Evolutionary conservation across 2,888 invertebrate species (phyloP).

Genomic region (Drosophila picticornis): DNA sequence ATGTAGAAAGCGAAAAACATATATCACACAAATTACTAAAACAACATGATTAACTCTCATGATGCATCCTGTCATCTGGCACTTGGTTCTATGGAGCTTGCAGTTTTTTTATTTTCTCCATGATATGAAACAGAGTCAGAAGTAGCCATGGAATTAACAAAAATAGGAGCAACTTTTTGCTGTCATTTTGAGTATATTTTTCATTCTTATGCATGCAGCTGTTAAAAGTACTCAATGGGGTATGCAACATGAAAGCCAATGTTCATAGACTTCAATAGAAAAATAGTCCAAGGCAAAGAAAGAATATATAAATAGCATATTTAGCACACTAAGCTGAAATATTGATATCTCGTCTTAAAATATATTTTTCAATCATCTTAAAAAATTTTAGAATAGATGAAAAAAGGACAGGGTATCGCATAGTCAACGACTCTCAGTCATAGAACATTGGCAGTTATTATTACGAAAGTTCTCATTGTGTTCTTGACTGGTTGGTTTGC

Average conservation of each 20-base stretch:
- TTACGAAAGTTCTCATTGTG: conserved; percentile 50
- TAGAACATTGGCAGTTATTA: conserved; percentile 33
- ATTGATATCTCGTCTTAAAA: neutral
- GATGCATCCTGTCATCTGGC: conserved; percentile 36
- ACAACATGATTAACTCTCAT: conserved; percentile 72
- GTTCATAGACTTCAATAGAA: neutral
- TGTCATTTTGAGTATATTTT: conserved; percentile 72
- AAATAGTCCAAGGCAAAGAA: neutral
- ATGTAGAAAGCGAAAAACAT: conserved; percentile 35
- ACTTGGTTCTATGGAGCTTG: conserved; percentile 40
- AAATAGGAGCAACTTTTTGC: conserved; percentile 68
- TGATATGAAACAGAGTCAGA: conserved; percentile 48
- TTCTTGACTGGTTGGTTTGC: conserved; percentile 36
- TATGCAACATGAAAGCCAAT: neutral
- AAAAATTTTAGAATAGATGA: no score
- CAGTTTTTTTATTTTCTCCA: conserved; percentile 19
- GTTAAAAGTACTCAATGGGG: neutral
- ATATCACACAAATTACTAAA: conserved; percentile 68
- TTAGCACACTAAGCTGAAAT: neutral
- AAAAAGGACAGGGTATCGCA: conserved; percentile 13
- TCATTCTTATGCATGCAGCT: conserved; percentile 53
- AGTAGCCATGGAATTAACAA: conserved; percentile 23
- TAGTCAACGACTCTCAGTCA: neutral
- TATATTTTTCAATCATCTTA: neutral
- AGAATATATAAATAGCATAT: neutral